A percentile compares a stretch with the other conserved stretches of the same genome.
Conservation (phyloP, 2,888 invertebrate genomes). For the Nymphalis urticae region DNA sequence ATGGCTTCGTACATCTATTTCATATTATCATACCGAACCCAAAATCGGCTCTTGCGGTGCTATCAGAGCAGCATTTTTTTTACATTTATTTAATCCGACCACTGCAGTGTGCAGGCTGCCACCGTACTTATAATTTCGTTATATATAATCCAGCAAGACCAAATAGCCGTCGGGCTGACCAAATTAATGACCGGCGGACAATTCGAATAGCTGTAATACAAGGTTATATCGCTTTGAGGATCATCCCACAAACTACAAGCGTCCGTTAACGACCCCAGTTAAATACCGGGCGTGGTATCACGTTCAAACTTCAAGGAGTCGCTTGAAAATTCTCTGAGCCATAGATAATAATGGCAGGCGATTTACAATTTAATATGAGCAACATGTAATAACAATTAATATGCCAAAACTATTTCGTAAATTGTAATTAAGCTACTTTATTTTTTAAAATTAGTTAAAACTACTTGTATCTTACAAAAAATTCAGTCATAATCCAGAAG, state of each 20-base stretch:
- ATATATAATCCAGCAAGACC: conserved; percentile 18
- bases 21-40: no score
- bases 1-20: no score
- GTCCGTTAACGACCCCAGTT: conserved; percentile 41
- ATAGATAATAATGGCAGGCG: neutral
- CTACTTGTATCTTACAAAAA: no score
- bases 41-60: no score
- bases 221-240: conserved; percentile 48
- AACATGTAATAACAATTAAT: neutral
- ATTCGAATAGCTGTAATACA: conserved; percentile 59
- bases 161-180: conserved; percentile 36
- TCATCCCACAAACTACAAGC: conserved; percentile 48
- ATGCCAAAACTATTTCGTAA: no score
- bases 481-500: no score
- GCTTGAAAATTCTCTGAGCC: conserved; percentile 29
- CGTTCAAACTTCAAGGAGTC: conserved; percentile 36
- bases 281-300: conserved; percentile 44
- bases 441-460: no score
- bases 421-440: no score
- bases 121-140: neutral
- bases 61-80: no score
- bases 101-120: no score
- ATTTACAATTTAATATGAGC: neutral
- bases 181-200: conserved; percentile 58
- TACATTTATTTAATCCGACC: no score